These are phyloP conservation scores for Centropristis striata DNA, from an alignment of 2,113 vertebrate species.

Conservation along the genomic window DNA sequence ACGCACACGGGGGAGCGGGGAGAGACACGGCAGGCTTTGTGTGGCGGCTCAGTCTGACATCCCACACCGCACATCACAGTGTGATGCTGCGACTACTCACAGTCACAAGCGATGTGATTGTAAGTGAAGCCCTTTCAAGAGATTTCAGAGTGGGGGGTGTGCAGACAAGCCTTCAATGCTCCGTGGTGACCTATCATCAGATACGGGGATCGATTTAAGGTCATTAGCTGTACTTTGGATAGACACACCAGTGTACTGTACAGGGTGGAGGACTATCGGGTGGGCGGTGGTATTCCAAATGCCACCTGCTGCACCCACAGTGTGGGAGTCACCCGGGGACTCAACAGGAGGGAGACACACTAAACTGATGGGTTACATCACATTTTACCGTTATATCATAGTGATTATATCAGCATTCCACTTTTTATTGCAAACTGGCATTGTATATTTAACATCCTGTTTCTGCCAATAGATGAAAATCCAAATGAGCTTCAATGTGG, in stretches of 20 bases:
- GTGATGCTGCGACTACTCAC: constrained; percentile 32
- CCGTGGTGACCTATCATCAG: constrained; percentile 24
- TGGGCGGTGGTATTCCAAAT: constrained; percentile 55
- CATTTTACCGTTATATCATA: neutral
- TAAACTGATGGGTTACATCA: constrained; percentile 10
- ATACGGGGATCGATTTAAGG: constrained; percentile 37
- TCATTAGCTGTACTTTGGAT: constrained; percentile 50
- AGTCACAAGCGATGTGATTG: constrained; percentile 35
- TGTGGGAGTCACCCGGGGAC: neutral
- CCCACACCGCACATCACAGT: constrained; percentile 21
- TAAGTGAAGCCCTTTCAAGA: constrained; percentile 35
- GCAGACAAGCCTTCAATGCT: constrained; percentile 17
- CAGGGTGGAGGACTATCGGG: constrained; percentile 6
- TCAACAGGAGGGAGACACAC: constrained; percentile 9
- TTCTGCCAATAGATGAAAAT: constrained; percentile 5
- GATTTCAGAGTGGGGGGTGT: neutral
- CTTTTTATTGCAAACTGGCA: neutral
- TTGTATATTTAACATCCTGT: neutral
- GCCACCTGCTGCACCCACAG: constrained; percentile 35
- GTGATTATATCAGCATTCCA: neutral
- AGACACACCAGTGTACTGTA: constrained; percentile 37
- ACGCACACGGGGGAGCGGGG: constrained; percentile 42
- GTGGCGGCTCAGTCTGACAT: constrained; percentile 38
- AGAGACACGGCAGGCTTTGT: constrained; percentile 57
- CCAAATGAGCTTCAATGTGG: neutral